Evolutionary conservation across 2,113 vertebrate genomes (phyloP).

Genomic region (Sigmodon hispidus): DNA sequence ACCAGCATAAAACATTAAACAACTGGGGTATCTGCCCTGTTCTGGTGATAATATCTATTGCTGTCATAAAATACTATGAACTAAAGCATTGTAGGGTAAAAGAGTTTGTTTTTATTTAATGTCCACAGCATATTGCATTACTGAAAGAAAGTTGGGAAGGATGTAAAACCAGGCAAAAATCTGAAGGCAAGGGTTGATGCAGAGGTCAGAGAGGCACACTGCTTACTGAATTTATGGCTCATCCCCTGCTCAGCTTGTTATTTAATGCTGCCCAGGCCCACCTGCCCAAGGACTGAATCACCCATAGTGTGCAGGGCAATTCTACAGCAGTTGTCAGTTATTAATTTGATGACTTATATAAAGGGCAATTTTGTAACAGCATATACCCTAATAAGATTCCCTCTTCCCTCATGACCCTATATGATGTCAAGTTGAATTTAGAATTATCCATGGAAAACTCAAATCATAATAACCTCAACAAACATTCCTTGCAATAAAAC

Average conservation of each 20-base stretch:
- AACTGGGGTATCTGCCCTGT: neutral
- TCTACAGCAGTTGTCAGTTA: neutral
- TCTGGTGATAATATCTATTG: neutral
- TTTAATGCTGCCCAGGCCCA: neutral
- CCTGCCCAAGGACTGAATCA: neutral
- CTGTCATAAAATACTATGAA: neutral
- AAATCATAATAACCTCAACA: neutral
- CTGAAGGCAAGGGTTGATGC: neutral
- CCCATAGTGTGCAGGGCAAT: neutral
- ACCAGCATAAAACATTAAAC: neutral
- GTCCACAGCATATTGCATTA: neutral
- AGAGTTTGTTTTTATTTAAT: neutral
- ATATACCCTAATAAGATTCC: neutral
- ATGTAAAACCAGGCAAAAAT: neutral
- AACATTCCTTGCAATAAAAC: neutral
- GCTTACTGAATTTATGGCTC: neutral
- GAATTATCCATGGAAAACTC: neutral
- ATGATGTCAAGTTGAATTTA: neutral
- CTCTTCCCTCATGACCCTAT: neutral
- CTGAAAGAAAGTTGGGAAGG: neutral
- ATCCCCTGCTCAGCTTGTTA: neutral
- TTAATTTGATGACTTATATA: too few species aligned
- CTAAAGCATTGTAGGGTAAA: neutral
- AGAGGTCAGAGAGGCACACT: neutral
- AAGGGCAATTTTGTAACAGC: too few species aligned